phyloP scores from a whole-genome alignment of 2,797 vertebrate species.

The Cynodonichthys magdalenae region DNA sequence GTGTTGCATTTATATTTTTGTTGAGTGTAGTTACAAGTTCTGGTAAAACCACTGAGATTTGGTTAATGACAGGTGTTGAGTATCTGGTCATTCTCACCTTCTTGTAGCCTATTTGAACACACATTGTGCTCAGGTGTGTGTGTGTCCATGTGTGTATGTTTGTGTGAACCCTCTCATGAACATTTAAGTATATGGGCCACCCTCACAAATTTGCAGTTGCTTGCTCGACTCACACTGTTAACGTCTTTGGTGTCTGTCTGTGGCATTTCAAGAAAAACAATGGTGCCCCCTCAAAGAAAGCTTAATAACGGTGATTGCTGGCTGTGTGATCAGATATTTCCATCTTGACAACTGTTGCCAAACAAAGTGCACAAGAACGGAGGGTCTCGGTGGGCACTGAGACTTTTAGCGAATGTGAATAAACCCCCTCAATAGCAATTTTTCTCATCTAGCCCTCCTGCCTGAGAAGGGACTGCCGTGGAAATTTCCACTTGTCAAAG shows the following conservation, averaged over 20 bases:
- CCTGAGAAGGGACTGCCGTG: slow-evolving; percentile 67
- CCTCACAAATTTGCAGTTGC: slow-evolving; percentile 33
- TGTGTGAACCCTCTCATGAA: slow-evolving; percentile 19
- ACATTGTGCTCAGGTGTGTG: background rate
- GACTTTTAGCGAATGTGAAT: slow-evolving; percentile 54
- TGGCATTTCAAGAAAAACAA: slow-evolving; percentile 61
- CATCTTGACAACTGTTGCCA: slow-evolving; percentile 74
- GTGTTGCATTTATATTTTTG: too few relatives aligned
- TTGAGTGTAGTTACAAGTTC: background rate
- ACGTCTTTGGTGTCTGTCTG: slow-evolving; percentile 56
- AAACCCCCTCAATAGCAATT: slow-evolving; percentile 53
- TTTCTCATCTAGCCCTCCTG: slow-evolving; percentile 52
- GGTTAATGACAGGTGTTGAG: slow-evolving; percentile 30
- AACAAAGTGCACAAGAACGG: slow-evolving; percentile 56
- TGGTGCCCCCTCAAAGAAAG: slow-evolving; percentile 59
- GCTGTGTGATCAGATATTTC: slow-evolving; percentile 73
- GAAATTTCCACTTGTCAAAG: slow-evolving; percentile 80
- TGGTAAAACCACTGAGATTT: slow-evolving; percentile 10
- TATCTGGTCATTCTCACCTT: slow-evolving; percentile 34
- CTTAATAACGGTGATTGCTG: slow-evolving; percentile 72
- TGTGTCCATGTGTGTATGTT: background rate
- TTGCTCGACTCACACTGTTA: slow-evolving; percentile 33
- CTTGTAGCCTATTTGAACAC: slow-evolving; percentile 7
- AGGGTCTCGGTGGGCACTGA: slow-evolving; percentile 16
- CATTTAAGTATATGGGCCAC: slow-evolving; percentile 30